Evolutionary conservation across 2,113 vertebrate genomes (phyloP).

Genomic region (Felis catus): F.catus_Fca126_mat1.0 CM031426.1:50726501-50727000

Average conservation of each 20-base stretch:
- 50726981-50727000: background rate
- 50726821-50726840: background rate
- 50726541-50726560: background rate
- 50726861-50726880: fast-evolving
- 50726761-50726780: background rate
- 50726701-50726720: background rate
- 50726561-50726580: background rate
- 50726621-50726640: background rate
- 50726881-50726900: fast-evolving
- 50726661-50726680: background rate
- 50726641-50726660: background rate
- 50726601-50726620: background rate
- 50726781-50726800: background rate
- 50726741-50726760: background rate
- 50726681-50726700: background rate
- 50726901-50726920: background rate
- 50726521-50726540: too few relatives aligned
- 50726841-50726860: background rate
- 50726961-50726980: background rate
- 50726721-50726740: background rate
- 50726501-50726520: too few relatives aligned
- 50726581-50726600: background rate
- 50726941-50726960: background rate
- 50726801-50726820: background rate
- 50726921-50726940: too few relatives aligned